Evolutionary conservation across 2,113 vertebrate genomes (phyloP).

Genomic region (Lasiurus cinereus): DNA sequence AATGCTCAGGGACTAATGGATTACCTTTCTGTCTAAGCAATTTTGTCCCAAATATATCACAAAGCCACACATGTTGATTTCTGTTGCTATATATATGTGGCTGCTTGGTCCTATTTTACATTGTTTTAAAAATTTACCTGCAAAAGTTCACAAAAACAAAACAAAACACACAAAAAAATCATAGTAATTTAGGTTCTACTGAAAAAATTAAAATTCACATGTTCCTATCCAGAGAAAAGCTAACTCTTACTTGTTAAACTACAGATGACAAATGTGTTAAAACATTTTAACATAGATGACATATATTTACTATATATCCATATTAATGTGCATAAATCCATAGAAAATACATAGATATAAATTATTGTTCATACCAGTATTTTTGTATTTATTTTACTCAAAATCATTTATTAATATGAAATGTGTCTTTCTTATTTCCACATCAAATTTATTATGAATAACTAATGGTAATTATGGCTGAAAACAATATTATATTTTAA

Average conservation of each 20-base stretch:
- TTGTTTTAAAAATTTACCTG: neutral
- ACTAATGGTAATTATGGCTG: neutral
- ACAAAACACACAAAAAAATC: neutral
- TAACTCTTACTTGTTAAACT: neutral
- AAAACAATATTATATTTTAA: slow-evolving; percentile 28
- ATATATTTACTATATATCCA: neutral
- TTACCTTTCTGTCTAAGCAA: neutral
- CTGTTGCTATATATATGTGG: neutral
- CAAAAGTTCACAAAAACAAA: neutral
- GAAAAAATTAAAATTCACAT: slow-evolving; percentile 12
- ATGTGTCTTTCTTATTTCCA: neutral
- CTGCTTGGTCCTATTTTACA: neutral
- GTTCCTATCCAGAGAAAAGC: neutral
- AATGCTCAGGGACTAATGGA: neutral
- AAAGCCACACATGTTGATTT: neutral
- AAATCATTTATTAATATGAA: slow-evolving; percentile 13
- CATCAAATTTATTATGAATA: neutral
- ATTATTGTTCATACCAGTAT: neutral
- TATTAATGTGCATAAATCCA: neutral
- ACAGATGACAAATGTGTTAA: neutral
- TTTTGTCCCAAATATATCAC: neutral
- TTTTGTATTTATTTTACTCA: neutral
- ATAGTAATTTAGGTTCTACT: neutral
- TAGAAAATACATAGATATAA: neutral
- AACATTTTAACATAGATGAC: neutral